Conservation (phyloP, 1,140 invertebrate species). For the Pissodes strobi region DNA sequence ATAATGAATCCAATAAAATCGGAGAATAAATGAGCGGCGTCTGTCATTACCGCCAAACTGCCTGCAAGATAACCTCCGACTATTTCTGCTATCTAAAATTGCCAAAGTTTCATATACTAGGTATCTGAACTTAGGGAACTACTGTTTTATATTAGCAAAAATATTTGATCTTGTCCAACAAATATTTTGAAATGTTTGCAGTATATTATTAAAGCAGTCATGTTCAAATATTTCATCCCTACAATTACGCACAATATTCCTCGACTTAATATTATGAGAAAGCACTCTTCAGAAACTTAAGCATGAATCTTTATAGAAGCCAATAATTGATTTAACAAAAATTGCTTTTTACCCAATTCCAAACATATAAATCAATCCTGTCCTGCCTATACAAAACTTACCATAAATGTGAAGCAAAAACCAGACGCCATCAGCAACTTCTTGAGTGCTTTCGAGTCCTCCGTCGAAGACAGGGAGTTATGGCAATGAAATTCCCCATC, state of each 20-base stretch:
- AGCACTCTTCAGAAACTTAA: too few species aligned
- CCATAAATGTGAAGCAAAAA: conserved; percentile 70
- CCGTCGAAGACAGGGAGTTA: conserved; percentile 22
- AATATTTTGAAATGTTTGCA: neutral
- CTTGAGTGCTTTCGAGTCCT: conserved; percentile 45
- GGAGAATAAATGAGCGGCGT: conserved; percentile 82
- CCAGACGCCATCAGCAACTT: conserved; percentile 63
- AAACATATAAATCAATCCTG: too few species aligned
- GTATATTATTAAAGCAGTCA: neutral
- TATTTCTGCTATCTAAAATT: conserved; percentile 67
- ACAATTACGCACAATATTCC: too few species aligned
- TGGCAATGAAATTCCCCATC: conserved; percentile 50
- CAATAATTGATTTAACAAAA: too few species aligned
- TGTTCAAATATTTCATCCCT: too few species aligned
- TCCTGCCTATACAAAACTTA: too few species aligned
- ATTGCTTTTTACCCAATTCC: too few species aligned
- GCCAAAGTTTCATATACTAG: conserved; percentile 4
- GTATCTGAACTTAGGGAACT: neutral
- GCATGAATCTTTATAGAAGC: too few species aligned
- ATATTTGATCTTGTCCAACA: neutral
- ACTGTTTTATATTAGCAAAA: neutral
- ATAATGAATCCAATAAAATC: conserved; percentile 83
- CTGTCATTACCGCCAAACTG: conserved; percentile 81
- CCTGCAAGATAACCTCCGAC: conserved; percentile 78
- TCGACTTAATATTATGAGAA: too few species aligned